These are phyloP conservation scores for Scartelaos histophorus DNA, from an alignment of 2,113 vertebrate genomes.

Conservation along the genomic window DNA sequence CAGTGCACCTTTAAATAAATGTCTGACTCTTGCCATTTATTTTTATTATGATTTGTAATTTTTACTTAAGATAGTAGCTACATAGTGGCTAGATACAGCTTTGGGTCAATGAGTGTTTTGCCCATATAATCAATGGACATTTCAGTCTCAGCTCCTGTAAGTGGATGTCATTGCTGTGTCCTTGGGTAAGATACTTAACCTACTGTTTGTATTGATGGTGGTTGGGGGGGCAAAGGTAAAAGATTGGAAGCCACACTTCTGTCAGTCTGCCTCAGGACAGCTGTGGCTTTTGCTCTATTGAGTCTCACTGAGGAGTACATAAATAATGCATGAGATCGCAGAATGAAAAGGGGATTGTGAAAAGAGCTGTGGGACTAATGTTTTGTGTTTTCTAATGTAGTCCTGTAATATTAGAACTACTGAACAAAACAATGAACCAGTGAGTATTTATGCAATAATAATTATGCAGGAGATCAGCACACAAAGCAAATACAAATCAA, in stretches of 20 bases:
- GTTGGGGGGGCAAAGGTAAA: not conserved
- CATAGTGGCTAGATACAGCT: not conserved
- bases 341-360: not conserved
- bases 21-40: too few species aligned
- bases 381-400: not conserved
- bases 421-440: conserved; percentile 39
- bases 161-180: not conserved
- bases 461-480: conserved; percentile 42
- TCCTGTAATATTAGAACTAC: not conserved
- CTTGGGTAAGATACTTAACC: not conserved
- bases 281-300: not conserved
- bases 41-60: too few species aligned
- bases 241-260: not conserved
- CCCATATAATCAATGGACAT: too few species aligned
- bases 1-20: too few species aligned
- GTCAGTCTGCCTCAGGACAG: not conserved
- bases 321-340: not conserved
- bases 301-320: not conserved
- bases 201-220: not conserved
- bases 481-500: conserved; percentile 58
- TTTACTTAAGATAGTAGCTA: not conserved
- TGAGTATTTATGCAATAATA: conserved; percentile 63
- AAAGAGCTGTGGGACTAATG: not conserved
- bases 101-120: not conserved
- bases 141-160: too few species aligned